Evolutionary conservation across 2,113 vertebrate genomes (phyloP), one percentile per base, ranked within the genome.

Genomic region (Acinonyx jubatus): DNA sequence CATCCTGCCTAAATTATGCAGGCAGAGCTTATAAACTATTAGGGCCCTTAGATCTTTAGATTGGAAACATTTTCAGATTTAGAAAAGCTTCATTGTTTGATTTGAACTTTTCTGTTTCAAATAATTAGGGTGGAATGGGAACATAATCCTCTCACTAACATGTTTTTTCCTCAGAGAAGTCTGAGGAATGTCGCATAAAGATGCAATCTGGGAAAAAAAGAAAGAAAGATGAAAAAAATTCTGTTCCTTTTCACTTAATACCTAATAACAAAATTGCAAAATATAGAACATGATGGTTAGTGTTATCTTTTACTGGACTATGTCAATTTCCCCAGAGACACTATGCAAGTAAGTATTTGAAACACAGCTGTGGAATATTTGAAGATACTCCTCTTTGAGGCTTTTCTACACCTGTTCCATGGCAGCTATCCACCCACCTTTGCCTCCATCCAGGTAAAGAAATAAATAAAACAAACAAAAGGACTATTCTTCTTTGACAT

Each of bases 281-380:
- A 69, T 82, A 89, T 38, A 97, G 96, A 96, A 96, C 63, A 38
- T 78, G 89, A 76, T 94, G n/a, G 80, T 82, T 91, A 98, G 57
- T 25, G 10, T 96, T 96, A 97, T 87, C 82, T 97, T 97, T 88
- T 16, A 94, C 91, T 97, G 91, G 95, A 98, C 83, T 95, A 29
- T 96, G 94, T 97, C 33, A 96, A 85, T 96, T 96, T 97, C 96
- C 90, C 93, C 76, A 0, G 88, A 97, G 97, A 98, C 84, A 95
- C 88, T 82, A 90, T 68, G 92, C 86, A 97, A 98, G 96, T 96
- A 97, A 97, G 94, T 97, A 96, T 98, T 97, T 95, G 96, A 97
- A 95, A 94, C 94, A 98, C 95, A 97, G 97, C 95, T 96, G 84
- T 97, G 5, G 12, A 74, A 85, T 88, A 84, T 88, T 65, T 80